A percentile compares a stretch with the other conserved stretches of the same genome.
Conservation (phyloP, 2,113 vertebrate species). For the Progne subis region DNA sequence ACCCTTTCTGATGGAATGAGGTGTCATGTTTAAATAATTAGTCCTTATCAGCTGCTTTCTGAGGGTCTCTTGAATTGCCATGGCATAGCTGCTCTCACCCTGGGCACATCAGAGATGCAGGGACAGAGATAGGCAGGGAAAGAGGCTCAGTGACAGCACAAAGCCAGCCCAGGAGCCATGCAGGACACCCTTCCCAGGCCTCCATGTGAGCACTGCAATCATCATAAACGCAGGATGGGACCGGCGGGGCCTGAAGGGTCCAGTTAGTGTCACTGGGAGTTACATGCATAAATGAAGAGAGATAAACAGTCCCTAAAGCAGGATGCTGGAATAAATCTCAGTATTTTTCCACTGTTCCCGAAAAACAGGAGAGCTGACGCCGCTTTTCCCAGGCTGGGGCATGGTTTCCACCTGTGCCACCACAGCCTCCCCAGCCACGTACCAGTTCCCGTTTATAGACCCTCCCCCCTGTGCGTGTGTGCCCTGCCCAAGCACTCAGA, state of each 20-base stretch:
- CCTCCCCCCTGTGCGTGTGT: background rate
- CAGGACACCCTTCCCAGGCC: background rate
- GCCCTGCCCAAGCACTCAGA: background rate
- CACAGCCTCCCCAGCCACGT: accelerated
- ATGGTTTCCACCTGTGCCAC: background rate
- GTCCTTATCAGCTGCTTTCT: constrained; percentile 8
- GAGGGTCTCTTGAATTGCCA: background rate
- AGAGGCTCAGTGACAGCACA: background rate
- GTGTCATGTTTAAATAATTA: constrained; percentile 43
- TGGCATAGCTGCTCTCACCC: background rate
- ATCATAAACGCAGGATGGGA: background rate
- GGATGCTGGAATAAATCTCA: constrained; percentile 20
- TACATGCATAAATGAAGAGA: constrained; percentile 47
- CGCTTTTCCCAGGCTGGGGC: background rate
- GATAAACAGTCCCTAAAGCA: constrained; percentile 29
- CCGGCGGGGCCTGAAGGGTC: background rate
- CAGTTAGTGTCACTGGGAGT: constrained; percentile 30
- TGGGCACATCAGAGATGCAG: background rate
- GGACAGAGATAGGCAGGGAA: background rate
- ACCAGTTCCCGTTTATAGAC: background rate
- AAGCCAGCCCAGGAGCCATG: background rate
- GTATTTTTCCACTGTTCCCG: background rate
- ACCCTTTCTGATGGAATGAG: constrained; percentile 27
- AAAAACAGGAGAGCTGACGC: background rate
- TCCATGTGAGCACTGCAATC: background rate